A percentile compares a stretch with the other conserved stretches of the same genome.
phyloP scores from a whole-genome alignment of 1,140 invertebrate species.

The Halictus rubicundus region DNA sequence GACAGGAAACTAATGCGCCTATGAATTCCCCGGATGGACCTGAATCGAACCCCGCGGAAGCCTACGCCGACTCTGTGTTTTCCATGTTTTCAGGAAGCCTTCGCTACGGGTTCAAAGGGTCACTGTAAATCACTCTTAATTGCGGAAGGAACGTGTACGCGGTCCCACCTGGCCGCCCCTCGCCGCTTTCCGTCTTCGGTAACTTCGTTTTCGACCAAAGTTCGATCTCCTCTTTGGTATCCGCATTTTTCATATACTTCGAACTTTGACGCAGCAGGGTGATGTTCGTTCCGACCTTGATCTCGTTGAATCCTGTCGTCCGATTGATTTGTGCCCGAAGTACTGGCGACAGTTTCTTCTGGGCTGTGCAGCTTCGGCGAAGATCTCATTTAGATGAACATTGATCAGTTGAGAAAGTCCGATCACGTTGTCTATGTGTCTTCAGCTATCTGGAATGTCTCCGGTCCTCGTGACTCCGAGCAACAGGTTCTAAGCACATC shows the following conservation, averaged over 20 bases:
- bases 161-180: too few relatives aligned
- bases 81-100: neutral
- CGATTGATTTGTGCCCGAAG: too few relatives aligned
- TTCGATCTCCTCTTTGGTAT: neutral
- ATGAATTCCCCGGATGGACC: constrained; percentile 1
- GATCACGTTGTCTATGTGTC: too few relatives aligned
- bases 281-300: neutral
- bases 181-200: too few relatives aligned
- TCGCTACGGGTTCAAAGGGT: neutral
- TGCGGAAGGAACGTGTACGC: constrained; percentile 1
- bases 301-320: too few relatives aligned
- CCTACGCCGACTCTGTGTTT: neutral
- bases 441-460: too few relatives aligned
- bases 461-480: too few relatives aligned
- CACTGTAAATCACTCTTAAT: constrained; percentile 33
- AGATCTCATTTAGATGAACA: too few relatives aligned
- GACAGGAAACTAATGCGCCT: constrained; percentile 37
- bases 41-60: constrained; percentile 3
- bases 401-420: too few relatives aligned
- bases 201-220: neutral
- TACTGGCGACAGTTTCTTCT: too few relatives aligned
- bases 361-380: too few relatives aligned
- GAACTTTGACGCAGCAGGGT: neutral
- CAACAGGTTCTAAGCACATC: too few relatives aligned
- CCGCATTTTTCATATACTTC: neutral